Evolutionary conservation across 64 coral and sea anemone species (phyloP).

Genomic region (Montipora efflorescens): DNA sequence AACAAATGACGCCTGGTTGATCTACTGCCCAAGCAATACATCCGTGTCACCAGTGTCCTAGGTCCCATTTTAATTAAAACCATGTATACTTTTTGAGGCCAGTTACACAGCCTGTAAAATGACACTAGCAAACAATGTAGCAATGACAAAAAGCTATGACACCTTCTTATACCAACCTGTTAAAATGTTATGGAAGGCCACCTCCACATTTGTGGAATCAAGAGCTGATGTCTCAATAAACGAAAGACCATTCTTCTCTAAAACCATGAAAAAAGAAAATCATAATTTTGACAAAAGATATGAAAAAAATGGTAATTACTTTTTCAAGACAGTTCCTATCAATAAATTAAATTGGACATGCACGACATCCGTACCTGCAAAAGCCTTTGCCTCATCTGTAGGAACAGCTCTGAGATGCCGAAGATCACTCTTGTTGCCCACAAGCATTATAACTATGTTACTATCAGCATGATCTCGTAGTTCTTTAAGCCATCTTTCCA

Average conservation of each 20-base stretch:
- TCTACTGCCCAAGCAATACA: too few relatives aligned
- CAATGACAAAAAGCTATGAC: background rate
- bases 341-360: too few relatives aligned
- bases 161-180: conserved; percentile 77
- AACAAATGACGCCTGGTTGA: too few relatives aligned
- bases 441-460: conserved; percentile 96
- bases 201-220: conserved; percentile 99
- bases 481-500: conserved; percentile 98
- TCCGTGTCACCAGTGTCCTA: too few relatives aligned
- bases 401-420: conserved; percentile 91
- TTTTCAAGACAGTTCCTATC: too few relatives aligned
- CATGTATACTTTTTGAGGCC: too few relatives aligned
- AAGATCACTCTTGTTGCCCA: conserved; percentile 97
- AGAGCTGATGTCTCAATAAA: conserved; percentile 99
- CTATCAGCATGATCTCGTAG: conserved; percentile 96
- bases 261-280: conserved; percentile 4
- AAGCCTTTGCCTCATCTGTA: conserved; percentile 96
- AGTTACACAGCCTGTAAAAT: background rate
- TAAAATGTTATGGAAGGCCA: conserved; percentile 98
- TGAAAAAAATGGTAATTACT: background rate
- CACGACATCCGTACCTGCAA: conserved; percentile 78
- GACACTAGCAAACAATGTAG: background rate
- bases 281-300: background rate
- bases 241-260: conserved; percentile 99
- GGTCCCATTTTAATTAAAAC: too few relatives aligned